Base-by-base conservation (phyloP, 2,797 vertebrate genomes). In the Heterohyrax brucei region DNA sequence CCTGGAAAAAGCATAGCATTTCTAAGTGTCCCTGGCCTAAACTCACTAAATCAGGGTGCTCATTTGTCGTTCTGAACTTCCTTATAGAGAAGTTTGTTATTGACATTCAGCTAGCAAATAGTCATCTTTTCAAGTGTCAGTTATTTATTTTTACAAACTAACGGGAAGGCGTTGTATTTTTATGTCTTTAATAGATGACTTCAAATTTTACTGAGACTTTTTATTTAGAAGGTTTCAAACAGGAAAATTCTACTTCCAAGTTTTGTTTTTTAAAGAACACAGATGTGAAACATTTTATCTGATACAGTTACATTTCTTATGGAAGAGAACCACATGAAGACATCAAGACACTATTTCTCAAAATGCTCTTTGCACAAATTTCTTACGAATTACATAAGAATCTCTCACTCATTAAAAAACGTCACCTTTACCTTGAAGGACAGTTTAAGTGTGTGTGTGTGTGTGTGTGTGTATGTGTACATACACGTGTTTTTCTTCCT, bases 191-290 rank as follows among this genome's bases (percentile, higher is more conserved):
- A 82, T 16, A 78, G 66, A 89, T 30, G n/a, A 21, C 61, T 94
- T 87, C 53, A 89, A 76, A 82, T 86, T 77, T 24, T 46, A 91
- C 30, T 9, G 1, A 91, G 84, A 78, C 24, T 85, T 93, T 53
- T 93, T 53, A 48, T 48, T 86, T 75, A 61, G 56, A 83, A 44
- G 64, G 30, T 75, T 83, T 90, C 39, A 93, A 89, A 93, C 0
- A 61, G 24, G 75, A 88, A 82, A 78, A 70, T 85, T 66, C 50
- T 91, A 61, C 22, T 91, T 85, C 33, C 7, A 76, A 77, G 33
- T 89, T 90, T 82, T 95, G 50, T 89, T 91, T 83, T 82, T 95
- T 59, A 87, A 82, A 81, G 64, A 79, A 79, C 75, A 50, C 48
- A 82, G 66, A 84, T 62, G 13, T 85, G 61, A 77, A 85, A 8